Evolutionary conservation across 2,797 vertebrate genomes (phyloP), one percentile per base, ranked within the genome.

Genomic region (Zalophus californianus): DNA sequence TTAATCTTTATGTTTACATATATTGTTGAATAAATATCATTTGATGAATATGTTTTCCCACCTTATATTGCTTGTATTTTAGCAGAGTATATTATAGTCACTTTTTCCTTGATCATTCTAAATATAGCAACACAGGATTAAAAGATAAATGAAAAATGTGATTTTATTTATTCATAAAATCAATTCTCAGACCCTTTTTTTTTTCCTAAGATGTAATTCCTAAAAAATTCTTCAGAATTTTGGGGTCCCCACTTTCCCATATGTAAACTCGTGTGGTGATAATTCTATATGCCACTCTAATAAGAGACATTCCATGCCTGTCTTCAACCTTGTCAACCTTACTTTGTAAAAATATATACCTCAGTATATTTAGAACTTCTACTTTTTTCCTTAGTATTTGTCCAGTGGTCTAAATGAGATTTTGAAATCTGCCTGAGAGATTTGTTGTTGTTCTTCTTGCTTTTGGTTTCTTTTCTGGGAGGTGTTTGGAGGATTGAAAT

Each of bases 401-500:
- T 68, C 44, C 52, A 16, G 0, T 73, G 10, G 27, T 95, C 60
- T 77, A 92, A 86, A 52, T 0, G 48, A 50, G 18, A 56, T 96
- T 97, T 96, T 97, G 41, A 91, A 72, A 32, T 97, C 41, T 94
- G 7, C 29, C 41, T 60, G 50, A 90, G 18, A 87, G 3, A 44
- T 44, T 9, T 9, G 44, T 89, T 93, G 18, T 32, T 89, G n/a
- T 96, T 86, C 16, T 35, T 91, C 18, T 87, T 93, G 52, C 87
- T 91, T 90, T 96, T 29, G 25, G 20, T 96, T 96, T 97, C 58
- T 84, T 90, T 82, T 0, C 18, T 72, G 95, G 50, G 66, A 35
- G 14, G 86, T 96, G 4, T 62, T 97, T 97, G 4, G 5, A 97
- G 85, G 35, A 64, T 88, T 95, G 86, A 87, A 95, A 38, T 91